phyloP scores from a whole-genome alignment of 2,113 vertebrate genomes.

The Xenopus laevis region DNA sequence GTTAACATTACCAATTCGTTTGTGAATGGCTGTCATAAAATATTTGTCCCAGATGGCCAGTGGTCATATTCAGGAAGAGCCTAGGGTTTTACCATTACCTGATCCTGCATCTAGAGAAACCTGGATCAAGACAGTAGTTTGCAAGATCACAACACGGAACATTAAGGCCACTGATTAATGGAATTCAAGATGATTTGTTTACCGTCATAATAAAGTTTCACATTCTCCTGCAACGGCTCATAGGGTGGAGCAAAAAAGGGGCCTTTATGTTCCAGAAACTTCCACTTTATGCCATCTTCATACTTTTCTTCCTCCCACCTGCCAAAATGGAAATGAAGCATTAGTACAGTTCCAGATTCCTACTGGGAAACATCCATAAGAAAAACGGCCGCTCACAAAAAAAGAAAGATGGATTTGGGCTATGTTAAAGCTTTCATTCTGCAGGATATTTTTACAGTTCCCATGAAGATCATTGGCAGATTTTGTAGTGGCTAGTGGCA shows the following conservation, averaged over 20 bases:
- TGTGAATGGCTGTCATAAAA: no score
- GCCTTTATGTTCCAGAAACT: conserved; percentile 65
- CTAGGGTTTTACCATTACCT: background rate
- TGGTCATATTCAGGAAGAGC: no score
- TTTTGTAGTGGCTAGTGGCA: conserved; percentile 2
- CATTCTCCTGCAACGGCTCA: conserved; percentile 57
- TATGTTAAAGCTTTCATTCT: conserved; percentile 8
- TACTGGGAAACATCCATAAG: conserved; percentile 6
- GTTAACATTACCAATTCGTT: no score
- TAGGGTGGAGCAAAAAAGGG: conserved; percentile 64
- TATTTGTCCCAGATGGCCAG: no score
- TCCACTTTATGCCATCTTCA: conserved; percentile 67
- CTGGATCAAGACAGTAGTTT: no score
- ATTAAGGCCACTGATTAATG: conserved; percentile 43
- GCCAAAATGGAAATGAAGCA: conserved; percentile 33
- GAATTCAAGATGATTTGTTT: conserved; percentile 39
- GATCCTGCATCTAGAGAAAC: no score
- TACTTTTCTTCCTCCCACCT: conserved; percentile 75
- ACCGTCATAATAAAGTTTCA: conserved; percentile 64
- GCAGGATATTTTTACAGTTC: conserved; percentile 27
- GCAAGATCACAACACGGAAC: conserved; percentile 16
- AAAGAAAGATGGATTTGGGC: conserved; percentile 12
- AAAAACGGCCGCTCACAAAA: conserved; percentile 14
- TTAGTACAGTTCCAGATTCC: conserved; percentile 30
- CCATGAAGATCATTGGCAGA: conserved; percentile 7